Evolutionary conservation across 1,140 invertebrate species (phyloP), one percentile per base, ranked within the genome.

Genomic region (Tachypleus tridentatus): DNA sequence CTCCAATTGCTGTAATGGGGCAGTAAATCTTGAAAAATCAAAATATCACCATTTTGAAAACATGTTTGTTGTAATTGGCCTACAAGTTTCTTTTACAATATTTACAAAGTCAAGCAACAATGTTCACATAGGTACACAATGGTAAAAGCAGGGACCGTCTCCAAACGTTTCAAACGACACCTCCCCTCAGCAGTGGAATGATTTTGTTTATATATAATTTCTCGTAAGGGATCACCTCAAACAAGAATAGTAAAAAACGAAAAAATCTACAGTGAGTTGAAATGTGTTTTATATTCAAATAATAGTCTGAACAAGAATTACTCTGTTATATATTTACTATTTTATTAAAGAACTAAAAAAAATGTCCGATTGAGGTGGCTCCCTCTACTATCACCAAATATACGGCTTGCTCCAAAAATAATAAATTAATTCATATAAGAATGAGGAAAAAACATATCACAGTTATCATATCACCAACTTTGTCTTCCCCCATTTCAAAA

Each of bases 401-500:
- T 29, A 29, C 29, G 29, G 29, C 29, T 29, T 29, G 29, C 29
- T 29, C 29, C 29, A 29, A 29, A 29, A 29, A 29, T 29, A 29
- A 29, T 29, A 29, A 29, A 29, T 29, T 29, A 29, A 29, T 29
- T 29, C 29, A 29, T 29, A 29, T 29, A 57, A 67, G 60, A 64
- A 59, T 64, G 58, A 63, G 64, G 66, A 63, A 67, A 67, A 63
- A 67, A 67, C 66, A 64, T 67, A 67, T 67, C 66, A 67, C 66
- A 67, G 66, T 67, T 67, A 63, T 67, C 66, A 62, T 67, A 67
- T 67, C 66, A 67, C 66, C 66, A 67, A 61, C 57, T 50, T 59
- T 64, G 59, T 67, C 61, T 67, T 67, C 66, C 69, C 62, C 62
- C 66, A 60, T 52, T 63, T 60, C 29, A 29, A 29, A 29, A 29